phyloP scores from a whole-genome alignment of 2,888 invertebrate species.

The Boloria euphrosyne region DNA sequence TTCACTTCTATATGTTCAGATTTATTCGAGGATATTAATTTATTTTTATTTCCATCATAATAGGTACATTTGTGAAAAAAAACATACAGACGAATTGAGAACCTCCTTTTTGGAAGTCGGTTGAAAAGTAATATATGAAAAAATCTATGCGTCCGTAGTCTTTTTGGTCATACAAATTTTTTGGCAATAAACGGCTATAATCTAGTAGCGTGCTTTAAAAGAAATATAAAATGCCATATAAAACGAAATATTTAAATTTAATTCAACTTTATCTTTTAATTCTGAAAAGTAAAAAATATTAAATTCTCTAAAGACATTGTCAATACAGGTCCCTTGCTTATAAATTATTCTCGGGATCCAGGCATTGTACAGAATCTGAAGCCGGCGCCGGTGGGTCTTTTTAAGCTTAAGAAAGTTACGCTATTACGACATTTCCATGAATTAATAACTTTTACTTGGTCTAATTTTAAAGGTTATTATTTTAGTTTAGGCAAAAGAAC shows the following conservation, averaged over 20 bases:
- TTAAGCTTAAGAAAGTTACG: constrained; percentile 20
- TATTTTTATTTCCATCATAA: no score
- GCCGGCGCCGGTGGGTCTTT: constrained; percentile 20
- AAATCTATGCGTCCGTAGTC: no score
- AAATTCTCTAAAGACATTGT: constrained; percentile 5
- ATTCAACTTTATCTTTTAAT: neutral
- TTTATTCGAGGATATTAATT: no score
- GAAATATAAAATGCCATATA: no score
- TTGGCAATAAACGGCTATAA: no score
- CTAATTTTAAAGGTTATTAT: constrained; percentile 14
- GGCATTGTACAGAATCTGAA: constrained; percentile 16
- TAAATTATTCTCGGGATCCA: constrained; percentile 17
- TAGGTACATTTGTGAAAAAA: no score
- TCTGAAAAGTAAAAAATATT: neutral
- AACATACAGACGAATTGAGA: no score
- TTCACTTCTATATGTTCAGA: no score
- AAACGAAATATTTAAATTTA: neutral
- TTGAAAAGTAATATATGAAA: no score
- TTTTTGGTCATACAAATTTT: no score
- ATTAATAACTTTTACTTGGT: constrained; percentile 17
- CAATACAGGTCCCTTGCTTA: constrained; percentile 13
- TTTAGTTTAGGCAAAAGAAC: neutral
- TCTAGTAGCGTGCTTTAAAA: no score
- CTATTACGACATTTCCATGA: constrained; percentile 20
- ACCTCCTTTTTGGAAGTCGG: no score